Evolutionary conservation across 2,113 vertebrate species (phyloP), one percentile per base, ranked within the genome.

Genomic region (Ictidomys tridecemlineatus): DNA sequence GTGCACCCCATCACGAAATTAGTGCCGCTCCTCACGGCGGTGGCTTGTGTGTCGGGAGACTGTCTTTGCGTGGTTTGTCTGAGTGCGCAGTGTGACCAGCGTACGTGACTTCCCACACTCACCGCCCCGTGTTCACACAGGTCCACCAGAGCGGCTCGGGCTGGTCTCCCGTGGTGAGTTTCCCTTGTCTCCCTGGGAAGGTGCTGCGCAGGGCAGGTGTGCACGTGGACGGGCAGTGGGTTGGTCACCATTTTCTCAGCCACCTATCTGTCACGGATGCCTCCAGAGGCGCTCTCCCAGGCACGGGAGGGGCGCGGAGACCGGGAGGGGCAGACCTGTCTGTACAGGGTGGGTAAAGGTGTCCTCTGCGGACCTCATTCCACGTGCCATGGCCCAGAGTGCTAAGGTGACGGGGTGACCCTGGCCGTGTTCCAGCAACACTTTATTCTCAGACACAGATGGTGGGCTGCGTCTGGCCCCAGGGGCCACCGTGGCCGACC

Each of bases 101-200:
- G 45, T 7, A 8, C 2, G 0, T 30, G 10, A 18, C 48, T 37
- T 32, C 93, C 92, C 20, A 78, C 37, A 6, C 6, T 1, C 5
- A 2, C 48, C 0, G 10, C 51, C 28, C 95, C 28, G 0, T 94
- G 39, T 94, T 32, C 51, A 24, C 74, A 1, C 97, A 99, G 99
- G 99, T 99, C 97, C 99, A 99, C 96, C 99, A 99, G 98, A 99
- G 99, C 58, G 99, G 99, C 4, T 99, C 99, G 0, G 99, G 99
- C 61, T 99, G 99, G 99, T 99, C 99, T 94, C 99, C 99, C n/a
- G 99, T 99, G 99, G 99, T 99, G 97, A 99, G 99, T 98, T 51
- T 42, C 10, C 53, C 48, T 11, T 69, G 39, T 61, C 28, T 14
- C 18, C 1, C 48, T 48, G 78, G 51, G 32, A 12, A 6, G 9